Evolutionary conservation across 2,888 invertebrate genomes (phyloP).

Genomic region (Mimumesa dahlbomi): DNA sequence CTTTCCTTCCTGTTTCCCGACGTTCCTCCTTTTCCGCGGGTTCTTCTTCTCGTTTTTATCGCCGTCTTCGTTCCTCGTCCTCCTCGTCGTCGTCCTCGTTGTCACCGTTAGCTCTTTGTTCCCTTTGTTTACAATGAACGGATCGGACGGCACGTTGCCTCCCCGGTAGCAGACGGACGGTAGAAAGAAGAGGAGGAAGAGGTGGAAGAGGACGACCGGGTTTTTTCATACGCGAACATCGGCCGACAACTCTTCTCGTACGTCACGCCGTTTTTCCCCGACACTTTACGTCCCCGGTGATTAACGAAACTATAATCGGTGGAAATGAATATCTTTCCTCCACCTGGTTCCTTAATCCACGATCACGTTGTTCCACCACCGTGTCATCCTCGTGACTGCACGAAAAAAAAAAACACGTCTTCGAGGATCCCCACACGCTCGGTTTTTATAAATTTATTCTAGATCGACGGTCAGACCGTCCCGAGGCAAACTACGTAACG

Average conservation of each 20-base stretch:
- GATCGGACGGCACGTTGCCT: conserved; percentile 53
- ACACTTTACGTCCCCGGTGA: neutral
- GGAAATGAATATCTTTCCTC: too few species aligned
- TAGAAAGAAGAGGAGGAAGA: conserved; percentile 60
- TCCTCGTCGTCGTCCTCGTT: conserved; percentile 45
- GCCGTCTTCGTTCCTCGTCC: conserved; percentile 27
- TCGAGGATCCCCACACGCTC: too few species aligned
- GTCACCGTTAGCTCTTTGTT: conserved; percentile 50
- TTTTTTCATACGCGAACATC: conserved; percentile 67
- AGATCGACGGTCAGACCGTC: too few species aligned
- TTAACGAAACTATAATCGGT: neutral
- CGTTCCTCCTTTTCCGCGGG: conserved; percentile 17
- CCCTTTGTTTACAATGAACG: conserved; percentile 53
- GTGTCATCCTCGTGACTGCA: too few species aligned
- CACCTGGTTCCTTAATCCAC: too few species aligned
- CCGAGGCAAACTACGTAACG: conserved; percentile 1
- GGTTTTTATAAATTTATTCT: too few species aligned
- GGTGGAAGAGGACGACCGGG: conserved; percentile 56
- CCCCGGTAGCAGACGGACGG: conserved; percentile 50
- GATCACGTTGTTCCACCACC: too few species aligned
- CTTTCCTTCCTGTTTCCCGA: conserved; percentile 45
- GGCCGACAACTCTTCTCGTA: conserved; percentile 45
- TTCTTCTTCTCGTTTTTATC: conserved; percentile 44
- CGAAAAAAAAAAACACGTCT: too few species aligned
- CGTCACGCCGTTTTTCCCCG: conserved; percentile 25